phyloP scores from a whole-genome alignment of 2,797 vertebrate genomes.

The Sebastes melanostomus region DNA sequence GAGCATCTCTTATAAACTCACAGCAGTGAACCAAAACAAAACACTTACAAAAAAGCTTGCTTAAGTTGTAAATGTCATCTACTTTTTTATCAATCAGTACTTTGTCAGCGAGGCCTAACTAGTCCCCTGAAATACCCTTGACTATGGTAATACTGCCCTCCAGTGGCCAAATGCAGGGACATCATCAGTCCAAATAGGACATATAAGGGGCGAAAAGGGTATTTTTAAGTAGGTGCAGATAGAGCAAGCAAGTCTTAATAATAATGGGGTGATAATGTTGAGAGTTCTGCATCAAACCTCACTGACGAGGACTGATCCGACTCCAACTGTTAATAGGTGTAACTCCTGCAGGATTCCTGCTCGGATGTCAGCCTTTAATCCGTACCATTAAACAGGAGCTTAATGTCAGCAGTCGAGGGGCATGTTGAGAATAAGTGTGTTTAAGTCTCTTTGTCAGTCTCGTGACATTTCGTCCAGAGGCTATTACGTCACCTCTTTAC shows the following conservation, averaged over 20 bases:
- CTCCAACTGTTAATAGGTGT: background rate
- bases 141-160: constrained; percentile 28
- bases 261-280: background rate
- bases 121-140: background rate
- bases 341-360: background rate
- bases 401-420: constrained; percentile 24
- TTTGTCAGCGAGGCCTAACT: background rate
- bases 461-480: constrained; percentile 18
- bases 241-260: background rate
- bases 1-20: background rate
- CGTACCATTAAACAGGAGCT: constrained; percentile 26
- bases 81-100: background rate
- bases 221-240: background rate
- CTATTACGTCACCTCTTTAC: constrained; percentile 30
- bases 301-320: background rate
- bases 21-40: background rate
- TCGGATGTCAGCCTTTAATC: constrained; percentile 29
- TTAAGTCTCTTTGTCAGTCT: constrained; percentile 42
- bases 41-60: background rate
- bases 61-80: background rate
- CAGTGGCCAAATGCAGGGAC: background rate
- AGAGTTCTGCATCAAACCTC: background rate
- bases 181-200: background rate
- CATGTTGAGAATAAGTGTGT: constrained; percentile 25
- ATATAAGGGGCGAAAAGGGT: background rate